Evolutionary conservation across 92 coral and sea anemone species (phyloP).

Genomic region (Hydrozoanthus gracilis): DNA sequence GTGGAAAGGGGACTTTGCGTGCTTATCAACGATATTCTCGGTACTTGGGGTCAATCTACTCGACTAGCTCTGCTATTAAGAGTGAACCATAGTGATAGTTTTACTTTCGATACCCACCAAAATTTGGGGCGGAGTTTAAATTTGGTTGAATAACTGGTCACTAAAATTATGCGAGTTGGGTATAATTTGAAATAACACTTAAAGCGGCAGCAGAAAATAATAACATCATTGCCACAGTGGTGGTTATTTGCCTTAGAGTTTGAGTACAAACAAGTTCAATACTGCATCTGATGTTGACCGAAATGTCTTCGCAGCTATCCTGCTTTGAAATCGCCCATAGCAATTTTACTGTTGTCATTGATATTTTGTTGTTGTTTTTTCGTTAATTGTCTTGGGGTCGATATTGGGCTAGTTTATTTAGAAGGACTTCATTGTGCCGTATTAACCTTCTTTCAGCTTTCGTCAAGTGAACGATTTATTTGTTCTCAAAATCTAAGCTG

Average conservation of each 20-base stretch:
- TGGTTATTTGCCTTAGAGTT: too few species aligned
- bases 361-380: neutral
- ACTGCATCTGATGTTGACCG: neutral
- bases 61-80: neutral
- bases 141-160: too few species aligned
- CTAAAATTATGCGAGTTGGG: too few species aligned
- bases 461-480: slow-evolving; percentile 14
- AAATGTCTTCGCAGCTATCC: neutral
- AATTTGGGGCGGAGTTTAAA: too few species aligned
- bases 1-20: neutral
- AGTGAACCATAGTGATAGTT: neutral
- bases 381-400: neutral
- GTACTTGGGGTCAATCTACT: neutral
- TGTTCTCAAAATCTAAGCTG: slow-evolving; percentile 21
- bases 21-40: neutral
- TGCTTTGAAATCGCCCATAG: neutral
- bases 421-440: neutral
- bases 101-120: neutral
- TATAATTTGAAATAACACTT: too few species aligned
- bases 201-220: too few species aligned
- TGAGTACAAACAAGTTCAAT: slow-evolving; percentile 13
- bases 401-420: neutral
- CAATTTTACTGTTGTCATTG: neutral
- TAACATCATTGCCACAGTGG: too few species aligned
- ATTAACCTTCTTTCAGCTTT: slow-evolving; percentile 3